Percentiles rank a stretch among this genome's conserved stretches.
phyloP scores from a whole-genome alignment of 2,797 vertebrate genomes.

The Trematomus bernacchii region DNA sequence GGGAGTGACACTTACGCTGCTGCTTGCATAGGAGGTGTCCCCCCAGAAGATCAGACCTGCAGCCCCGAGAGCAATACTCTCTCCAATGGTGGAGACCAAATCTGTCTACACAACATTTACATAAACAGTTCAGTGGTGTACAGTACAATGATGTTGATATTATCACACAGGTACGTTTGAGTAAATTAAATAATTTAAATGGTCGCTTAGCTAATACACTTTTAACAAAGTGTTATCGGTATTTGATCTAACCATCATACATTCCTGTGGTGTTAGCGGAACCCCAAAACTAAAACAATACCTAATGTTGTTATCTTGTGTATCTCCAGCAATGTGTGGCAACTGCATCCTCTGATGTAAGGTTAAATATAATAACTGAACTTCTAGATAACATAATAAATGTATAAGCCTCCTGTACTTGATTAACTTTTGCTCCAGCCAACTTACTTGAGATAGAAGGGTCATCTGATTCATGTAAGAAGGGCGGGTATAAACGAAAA shows the following conservation, averaged over 20 bases:
- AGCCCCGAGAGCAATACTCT: conserved; percentile 92
- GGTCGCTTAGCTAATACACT: neutral
- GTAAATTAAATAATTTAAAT: neutral
- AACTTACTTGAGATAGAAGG: conserved; percentile 90
- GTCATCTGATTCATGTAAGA: conserved; percentile 88
- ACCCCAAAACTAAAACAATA: neutral
- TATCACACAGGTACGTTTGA: neutral
- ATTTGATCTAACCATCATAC: neutral
- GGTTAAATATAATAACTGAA: neutral
- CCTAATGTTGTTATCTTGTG: conserved; percentile 1
- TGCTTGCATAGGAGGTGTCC: conserved; percentile 88
- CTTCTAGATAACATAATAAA: neutral
- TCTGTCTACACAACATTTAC: conserved; percentile 80
- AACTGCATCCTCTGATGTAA: neutral
- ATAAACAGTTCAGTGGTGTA: conserved; percentile 35
- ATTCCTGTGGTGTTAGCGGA: neutral
- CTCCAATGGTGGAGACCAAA: conserved; percentile 89
- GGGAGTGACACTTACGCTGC: conserved; percentile 78
- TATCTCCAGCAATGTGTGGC: neutral
- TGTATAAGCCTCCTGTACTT: neutral
- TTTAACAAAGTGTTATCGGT: neutral
- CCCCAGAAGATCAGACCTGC: conserved; percentile 97
- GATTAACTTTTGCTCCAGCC: neutral
- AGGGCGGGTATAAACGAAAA: conserved; percentile 94
- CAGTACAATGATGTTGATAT: neutral